A percentile compares a stretch with the other conserved stretches of the same genome.
Evolutionary conservation across 35 echinoderm and acorn worm genomes (phyloP).

Genomic region (Heliocidaris tuberculata): DNA sequence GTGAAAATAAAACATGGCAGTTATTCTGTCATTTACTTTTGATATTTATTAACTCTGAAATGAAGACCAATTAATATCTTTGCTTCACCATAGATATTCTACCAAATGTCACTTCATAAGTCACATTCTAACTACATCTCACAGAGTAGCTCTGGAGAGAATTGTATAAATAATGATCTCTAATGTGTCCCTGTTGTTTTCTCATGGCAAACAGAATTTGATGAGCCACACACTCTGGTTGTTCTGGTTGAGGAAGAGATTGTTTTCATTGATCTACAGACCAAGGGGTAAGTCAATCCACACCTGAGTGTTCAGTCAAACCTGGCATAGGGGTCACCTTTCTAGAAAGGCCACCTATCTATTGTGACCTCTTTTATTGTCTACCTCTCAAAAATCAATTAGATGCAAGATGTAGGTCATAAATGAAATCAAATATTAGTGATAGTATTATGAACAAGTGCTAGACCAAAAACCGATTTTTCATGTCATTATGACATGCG

Average conservation of each 20-base stretch:
- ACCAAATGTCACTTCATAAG: neutral
- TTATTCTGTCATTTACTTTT: too few species aligned
- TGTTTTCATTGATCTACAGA: slow-evolving; percentile 93
- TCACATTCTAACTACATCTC: neutral
- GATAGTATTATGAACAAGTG: too few species aligned
- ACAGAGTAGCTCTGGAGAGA: neutral
- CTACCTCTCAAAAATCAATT: too few species aligned
- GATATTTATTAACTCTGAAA: neutral
- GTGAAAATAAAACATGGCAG: too few species aligned
- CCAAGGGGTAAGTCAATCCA: slow-evolving; percentile 74
- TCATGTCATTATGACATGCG: too few species aligned
- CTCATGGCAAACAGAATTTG: slow-evolving; percentile 67
- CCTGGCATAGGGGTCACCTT: too few species aligned
- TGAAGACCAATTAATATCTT: neutral
- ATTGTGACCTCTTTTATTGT: too few species aligned
- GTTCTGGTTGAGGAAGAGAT: slow-evolving; percentile 97
- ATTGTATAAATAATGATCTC: neutral
- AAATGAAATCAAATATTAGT: too few species aligned
- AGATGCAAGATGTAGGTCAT: too few species aligned
- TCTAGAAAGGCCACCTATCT: too few species aligned
- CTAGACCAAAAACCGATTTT: too few species aligned
- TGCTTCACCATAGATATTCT: neutral
- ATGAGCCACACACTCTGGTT: slow-evolving; percentile 86
- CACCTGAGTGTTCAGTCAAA: neutral
- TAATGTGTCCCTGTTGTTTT: neutral